Base-by-base conservation (phyloP, 2,888 invertebrate species). In the Thera obeliscata region DNA sequence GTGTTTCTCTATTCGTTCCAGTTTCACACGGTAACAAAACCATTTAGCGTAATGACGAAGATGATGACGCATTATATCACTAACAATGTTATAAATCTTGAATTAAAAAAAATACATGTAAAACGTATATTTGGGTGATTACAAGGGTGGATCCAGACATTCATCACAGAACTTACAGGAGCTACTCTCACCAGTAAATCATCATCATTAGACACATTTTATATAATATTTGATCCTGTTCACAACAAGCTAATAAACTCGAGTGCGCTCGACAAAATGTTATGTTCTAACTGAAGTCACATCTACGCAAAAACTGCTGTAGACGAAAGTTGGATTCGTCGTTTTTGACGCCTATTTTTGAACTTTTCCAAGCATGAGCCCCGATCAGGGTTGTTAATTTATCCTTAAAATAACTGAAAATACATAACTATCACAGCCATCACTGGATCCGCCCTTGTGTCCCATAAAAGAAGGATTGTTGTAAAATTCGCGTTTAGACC, bases 1-100 rank as follows among this genome's bases (percentile, higher is more conserved):
- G 58, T 69, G 59, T 66, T 66, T 67, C 61, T 61, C 64, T 70
- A 61, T 70, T 70, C 70, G 61, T 69, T 69, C 58, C 70, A 64
- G 70, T 62, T 64, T 58, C 64, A 70, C 66, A 61, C 67, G 70
- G 67, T 67, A 66, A 64, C 61, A 58, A 64, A 61, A 70, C 57
- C 52, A 59, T 64, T 56, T 64, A 63, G 38, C 54, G 12, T 58
- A 46, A 12, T 22, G 49, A 61, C 6, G 38, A 43, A 64, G 7
- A 48, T 49, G 6, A 49, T 38, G 36, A 49, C 36, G 11, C 7
- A 48, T 43, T 41, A 38, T 49, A 43, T 36, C 33, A 64, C 64
- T 64, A 59, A 59, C 55, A 50, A 35, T 62, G 22, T 49, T 38
- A 49, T 33, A 56, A 56, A 56, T 55, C 36, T 59, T n/a, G 46